Conservation (phyloP, 2,888 invertebrate genomes). For the Antheraea yamamai region DNA sequence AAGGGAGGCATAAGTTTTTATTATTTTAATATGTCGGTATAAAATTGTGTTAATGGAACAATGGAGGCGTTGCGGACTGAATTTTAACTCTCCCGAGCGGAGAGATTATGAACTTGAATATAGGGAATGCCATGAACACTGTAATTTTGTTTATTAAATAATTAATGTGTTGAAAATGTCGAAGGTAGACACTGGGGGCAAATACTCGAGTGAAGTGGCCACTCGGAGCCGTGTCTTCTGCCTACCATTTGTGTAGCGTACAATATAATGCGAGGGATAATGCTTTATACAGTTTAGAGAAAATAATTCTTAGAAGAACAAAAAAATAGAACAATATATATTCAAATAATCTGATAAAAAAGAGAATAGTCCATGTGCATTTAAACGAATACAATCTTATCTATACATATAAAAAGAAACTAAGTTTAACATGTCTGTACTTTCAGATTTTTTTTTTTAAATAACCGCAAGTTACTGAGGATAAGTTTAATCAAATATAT, state of each 20-base stretch:
- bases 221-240: neutral
- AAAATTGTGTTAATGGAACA: constrained; percentile 82
- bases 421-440: too few relatives aligned
- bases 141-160: constrained; percentile 16
- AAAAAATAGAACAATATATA: too few relatives aligned
- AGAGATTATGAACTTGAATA: constrained; percentile 60
- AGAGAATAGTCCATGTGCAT: too few relatives aligned
- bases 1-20: constrained; percentile 84
- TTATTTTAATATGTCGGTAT: constrained; percentile 82
- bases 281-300: neutral
- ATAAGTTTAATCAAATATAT: too few relatives aligned
- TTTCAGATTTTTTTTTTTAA: too few relatives aligned
- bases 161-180: constrained; percentile 9
- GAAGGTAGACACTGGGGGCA: constrained; percentile 5
- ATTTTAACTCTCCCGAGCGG: constrained; percentile 62
- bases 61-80: constrained; percentile 65
- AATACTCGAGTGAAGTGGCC: constrained; percentile 10
- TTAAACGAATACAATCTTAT: too few relatives aligned
- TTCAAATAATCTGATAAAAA: too few relatives aligned
- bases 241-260: neutral
- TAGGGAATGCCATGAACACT: constrained; percentile 26
- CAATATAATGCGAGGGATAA: neutral
- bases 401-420: too few relatives aligned
- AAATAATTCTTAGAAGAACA: neutral
- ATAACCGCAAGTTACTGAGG: too few relatives aligned